These are phyloP conservation scores for Vulpes lagopus DNA, from an alignment of 2,113 vertebrate species.

Conservation along the genomic window DNA sequence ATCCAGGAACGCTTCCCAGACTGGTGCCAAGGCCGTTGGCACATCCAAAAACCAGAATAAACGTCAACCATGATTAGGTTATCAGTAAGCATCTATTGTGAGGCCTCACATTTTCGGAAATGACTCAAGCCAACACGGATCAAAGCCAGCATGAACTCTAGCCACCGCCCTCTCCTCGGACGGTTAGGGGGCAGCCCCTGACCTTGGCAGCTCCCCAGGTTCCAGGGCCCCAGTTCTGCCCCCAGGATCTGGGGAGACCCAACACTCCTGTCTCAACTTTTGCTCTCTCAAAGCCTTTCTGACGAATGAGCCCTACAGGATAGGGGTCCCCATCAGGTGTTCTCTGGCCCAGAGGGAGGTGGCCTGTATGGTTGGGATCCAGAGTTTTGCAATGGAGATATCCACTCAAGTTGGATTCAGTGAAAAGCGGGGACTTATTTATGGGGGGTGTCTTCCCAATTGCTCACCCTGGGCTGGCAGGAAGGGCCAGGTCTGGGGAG, in stretches of 20 bases:
- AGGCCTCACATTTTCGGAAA: not conserved
- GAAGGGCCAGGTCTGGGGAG: not conserved
- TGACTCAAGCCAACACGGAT: not conserved
- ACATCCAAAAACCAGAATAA: not conserved
- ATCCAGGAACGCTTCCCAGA: not conserved
- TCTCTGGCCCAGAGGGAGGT: not conserved
- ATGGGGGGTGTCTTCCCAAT: not conserved
- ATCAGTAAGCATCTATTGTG: rapidly evolving
- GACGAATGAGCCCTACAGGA: rapidly evolving
- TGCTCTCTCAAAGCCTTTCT: not conserved
- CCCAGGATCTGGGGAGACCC: not conserved
- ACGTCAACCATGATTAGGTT: rapidly evolving
- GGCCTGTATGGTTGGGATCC: not conserved
- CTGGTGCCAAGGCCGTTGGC: not conserved
- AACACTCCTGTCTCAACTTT: rapidly evolving
- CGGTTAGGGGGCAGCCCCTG: not conserved
- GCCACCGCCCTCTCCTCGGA: rapidly evolving
- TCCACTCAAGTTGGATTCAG: not conserved
- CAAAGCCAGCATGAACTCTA: not conserved
- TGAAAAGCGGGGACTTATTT: not conserved
- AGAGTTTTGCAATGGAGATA: not conserved
- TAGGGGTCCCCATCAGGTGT: rapidly evolving
- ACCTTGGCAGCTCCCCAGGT: rapidly evolving
- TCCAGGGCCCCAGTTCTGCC: not conserved
- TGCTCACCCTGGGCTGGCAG: not conserved